Base-by-base conservation (phyloP, 2,888 invertebrate genomes). In the Dichetophora obliterata region DNA sequence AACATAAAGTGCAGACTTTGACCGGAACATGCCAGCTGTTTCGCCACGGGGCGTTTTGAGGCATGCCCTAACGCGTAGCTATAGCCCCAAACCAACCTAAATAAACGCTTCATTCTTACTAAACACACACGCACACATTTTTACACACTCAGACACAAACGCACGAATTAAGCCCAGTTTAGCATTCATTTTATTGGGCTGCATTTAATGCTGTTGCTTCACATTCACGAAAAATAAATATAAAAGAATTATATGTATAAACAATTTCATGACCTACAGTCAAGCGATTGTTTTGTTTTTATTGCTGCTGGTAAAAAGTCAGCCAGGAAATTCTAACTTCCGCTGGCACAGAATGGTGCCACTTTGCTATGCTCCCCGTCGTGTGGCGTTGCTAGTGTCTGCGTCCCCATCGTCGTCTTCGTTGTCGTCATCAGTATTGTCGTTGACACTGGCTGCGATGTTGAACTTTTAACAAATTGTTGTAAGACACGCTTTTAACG, bases 261-360 rank as follows among this genome's bases (percentile, higher is more conserved):
- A 50, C 31, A 27, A 71, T 24, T 34, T 43, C 37, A 16, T 54
- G 57, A 71, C 71, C 71, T 59, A 57, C 59, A 43, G 19, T 59
- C 19, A 69, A 50, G 52, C 19, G 5, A n/a, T 27, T 57, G 59
- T 50, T 52, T 19, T 52, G n/a, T 8, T 69, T 16, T 14, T 50
- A 22, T 31, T 14, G 50, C 14, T 8, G 57, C 22, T 22, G 37
- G 37, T 57, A 4, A 22, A 50, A 8, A 3, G 19, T 19, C 34
- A 65, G 31, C 50, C 63, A 63, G 73, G 48, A 73, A 50, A 61
- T 27, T 9, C 6, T 37, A 31, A 63, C 63, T 73, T 73, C 59
- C 61, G 59, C 61, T 48, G 61, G 14, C 73, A 73, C 63, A 63
- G 34, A 61, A 65, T 52, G 73, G 34, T 73, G 73, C 63, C 63